Evolutionary conservation across 1,140 invertebrate genomes (phyloP).

Genomic region (Zelostemma sp.): DNA sequence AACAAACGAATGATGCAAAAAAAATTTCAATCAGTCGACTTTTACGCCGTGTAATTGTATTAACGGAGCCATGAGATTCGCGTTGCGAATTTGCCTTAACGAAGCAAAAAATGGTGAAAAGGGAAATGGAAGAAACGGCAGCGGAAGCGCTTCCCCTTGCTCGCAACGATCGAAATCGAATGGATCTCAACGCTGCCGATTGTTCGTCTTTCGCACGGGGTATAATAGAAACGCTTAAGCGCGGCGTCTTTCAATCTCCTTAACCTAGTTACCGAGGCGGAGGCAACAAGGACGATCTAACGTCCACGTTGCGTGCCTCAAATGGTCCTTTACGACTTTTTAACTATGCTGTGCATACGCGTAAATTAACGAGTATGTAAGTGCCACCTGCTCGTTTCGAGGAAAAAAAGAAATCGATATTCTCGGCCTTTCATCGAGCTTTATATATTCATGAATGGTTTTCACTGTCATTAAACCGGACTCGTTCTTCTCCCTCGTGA

Average conservation of each 20-base stretch:
- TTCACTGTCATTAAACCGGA: too few relatives aligned
- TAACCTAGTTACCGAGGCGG: slow-evolving; percentile 37
- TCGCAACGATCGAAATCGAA: slow-evolving; percentile 6
- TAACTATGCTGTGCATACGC: not conserved
- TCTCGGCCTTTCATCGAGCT: too few relatives aligned
- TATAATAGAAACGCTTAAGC: slow-evolving; percentile 17
- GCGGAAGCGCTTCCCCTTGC: slow-evolving; percentile 10
- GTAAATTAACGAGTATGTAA: too few relatives aligned
- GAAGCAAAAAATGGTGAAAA: not conserved
- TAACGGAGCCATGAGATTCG: not conserved
- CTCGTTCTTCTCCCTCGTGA: too few relatives aligned
- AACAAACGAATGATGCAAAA: too few relatives aligned
- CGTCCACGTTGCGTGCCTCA: slow-evolving; percentile 20
- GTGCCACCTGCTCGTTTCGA: too few relatives aligned
- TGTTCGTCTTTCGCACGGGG: slow-evolving; percentile 42
- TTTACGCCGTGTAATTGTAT: too few relatives aligned
- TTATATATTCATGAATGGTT: too few relatives aligned
- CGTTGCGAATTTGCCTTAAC: slow-evolving; percentile 5
- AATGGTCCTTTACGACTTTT: slow-evolving; percentile 30
- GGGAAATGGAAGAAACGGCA: slow-evolving; percentile 1
- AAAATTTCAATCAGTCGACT: not conserved
- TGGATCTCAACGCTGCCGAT: slow-evolving; percentile 15
- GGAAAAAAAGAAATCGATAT: too few relatives aligned
- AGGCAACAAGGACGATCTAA: slow-evolving; percentile 37
- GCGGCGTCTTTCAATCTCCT: slow-evolving; percentile 38